Percentiles rank a stretch among this genome's conserved stretches.
Conservation (phyloP, 2,888 invertebrate species). For the Carabus problematicus region DNA sequence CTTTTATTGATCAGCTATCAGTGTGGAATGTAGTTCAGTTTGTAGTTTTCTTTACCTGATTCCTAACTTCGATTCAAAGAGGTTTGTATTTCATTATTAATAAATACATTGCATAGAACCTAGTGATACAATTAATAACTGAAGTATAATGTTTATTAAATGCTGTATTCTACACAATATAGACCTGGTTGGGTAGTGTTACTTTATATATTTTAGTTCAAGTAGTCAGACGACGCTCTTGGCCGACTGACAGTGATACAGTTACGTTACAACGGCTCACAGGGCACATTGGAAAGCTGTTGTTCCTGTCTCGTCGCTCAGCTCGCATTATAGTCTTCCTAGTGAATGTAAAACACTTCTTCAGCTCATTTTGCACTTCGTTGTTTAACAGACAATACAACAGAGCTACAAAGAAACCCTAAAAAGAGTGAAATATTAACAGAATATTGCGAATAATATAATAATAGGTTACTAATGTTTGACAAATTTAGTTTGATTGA, state of each 20-base stretch:
- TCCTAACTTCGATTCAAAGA: too few relatives aligned
- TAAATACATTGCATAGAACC: too few relatives aligned
- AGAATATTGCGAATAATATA: too few relatives aligned
- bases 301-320: neutral
- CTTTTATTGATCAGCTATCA: too few relatives aligned
- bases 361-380: conserved; percentile 65
- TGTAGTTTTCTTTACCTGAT: too few relatives aligned
- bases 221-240: conserved; percentile 13
- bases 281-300: conserved; percentile 24
- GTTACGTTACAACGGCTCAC: neutral
- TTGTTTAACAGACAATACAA: conserved; percentile 71
- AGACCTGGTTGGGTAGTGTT: too few relatives aligned
- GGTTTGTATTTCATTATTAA: too few relatives aligned
- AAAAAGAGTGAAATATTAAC: conserved; percentile 47
- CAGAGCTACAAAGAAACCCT: conserved; percentile 70
- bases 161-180: too few relatives aligned
- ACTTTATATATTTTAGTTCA: conserved; percentile 1
- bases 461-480: too few relatives aligned
- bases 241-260: conserved; percentile 1
- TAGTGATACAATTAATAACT: too few relatives aligned
- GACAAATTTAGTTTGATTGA: conserved; percentile 31
- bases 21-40: too few relatives aligned
- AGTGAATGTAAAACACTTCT: conserved; percentile 43
- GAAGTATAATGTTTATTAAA: too few relatives aligned
- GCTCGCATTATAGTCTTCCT: conserved; percentile 3